phyloP scores from a whole-genome alignment of 2,888 invertebrate species.

The Drosophila demipolita region DNA sequence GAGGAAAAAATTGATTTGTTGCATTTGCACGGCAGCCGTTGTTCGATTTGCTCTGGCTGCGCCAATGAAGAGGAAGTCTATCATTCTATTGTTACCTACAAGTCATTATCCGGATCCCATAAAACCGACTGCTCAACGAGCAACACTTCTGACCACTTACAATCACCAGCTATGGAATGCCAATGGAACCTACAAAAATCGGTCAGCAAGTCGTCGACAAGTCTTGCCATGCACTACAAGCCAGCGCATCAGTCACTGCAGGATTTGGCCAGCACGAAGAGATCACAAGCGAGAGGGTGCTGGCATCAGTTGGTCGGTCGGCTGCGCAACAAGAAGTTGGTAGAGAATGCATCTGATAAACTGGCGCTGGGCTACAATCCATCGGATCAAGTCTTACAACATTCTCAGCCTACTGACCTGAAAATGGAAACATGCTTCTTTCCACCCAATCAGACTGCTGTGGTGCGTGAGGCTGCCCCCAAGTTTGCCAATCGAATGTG shows the following conservation, averaged over 20 bases:
- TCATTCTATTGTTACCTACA: conserved; percentile 64
- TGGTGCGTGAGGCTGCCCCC: conserved; percentile 66
- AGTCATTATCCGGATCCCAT: conserved; percentile 16
- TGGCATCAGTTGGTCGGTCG: conserved; percentile 54
- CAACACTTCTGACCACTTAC: conserved; percentile 10
- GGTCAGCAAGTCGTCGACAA: conserved; percentile 15
- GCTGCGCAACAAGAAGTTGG: conserved; percentile 27
- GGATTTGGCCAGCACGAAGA: conserved; percentile 15
- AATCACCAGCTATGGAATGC: conserved; percentile 3
- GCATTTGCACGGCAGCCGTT: conserved; percentile 56
- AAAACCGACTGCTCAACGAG: not conserved
- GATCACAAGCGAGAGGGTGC: conserved; percentile 26
- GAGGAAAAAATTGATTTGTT: conserved; percentile 45
- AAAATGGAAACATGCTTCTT: conserved; percentile 58
- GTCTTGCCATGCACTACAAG: conserved; percentile 30
- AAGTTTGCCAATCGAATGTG: conserved; percentile 59
- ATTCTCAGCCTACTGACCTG: conserved; percentile 26
- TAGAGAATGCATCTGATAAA: conserved; percentile 16
- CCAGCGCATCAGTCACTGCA: conserved; percentile 39
- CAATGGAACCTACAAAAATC: not conserved
- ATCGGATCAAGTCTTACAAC: conserved; percentile 30
- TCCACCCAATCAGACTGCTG: conserved; percentile 68
- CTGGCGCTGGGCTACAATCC: conserved; percentile 69
- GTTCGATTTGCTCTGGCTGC: conserved; percentile 60
- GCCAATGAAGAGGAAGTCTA: conserved; percentile 60